Evolutionary conservation across 35 echinoderm and acorn worm genomes (phyloP).

Genomic region (Apostichopus parvimensis): DNA sequence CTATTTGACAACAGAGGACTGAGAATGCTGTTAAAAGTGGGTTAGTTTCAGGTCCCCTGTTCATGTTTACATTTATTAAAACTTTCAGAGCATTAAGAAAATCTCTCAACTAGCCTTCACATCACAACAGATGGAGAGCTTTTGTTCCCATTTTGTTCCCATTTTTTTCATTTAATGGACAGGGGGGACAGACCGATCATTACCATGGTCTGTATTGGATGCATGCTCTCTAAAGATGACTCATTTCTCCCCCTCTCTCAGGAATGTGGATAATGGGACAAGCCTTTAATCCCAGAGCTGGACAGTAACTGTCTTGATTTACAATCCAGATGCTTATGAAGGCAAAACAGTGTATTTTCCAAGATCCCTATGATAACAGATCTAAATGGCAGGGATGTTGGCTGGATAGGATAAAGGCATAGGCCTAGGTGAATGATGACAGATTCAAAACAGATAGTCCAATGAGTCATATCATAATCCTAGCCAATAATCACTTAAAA

Average conservation of each 20-base stretch:
- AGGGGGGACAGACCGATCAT: too few species aligned
- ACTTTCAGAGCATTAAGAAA: background rate
- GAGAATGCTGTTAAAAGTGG: too few species aligned
- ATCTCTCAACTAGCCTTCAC: background rate
- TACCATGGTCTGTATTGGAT: too few species aligned
- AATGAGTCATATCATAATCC: slow-evolving; percentile 8
- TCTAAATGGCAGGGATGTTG: background rate
- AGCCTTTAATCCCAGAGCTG: background rate
- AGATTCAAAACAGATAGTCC: slow-evolving; percentile 26
- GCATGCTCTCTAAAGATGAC: background rate
- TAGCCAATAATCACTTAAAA: background rate
- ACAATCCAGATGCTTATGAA: slow-evolving; percentile 8
- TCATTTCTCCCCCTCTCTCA: background rate
- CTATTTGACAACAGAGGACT: too few species aligned
- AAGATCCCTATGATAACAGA: slow-evolving; percentile 11
- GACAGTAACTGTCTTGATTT: slow-evolving; percentile 15
- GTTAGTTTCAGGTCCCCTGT: background rate
- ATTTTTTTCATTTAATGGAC: slow-evolving; percentile 11
- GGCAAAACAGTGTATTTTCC: slow-evolving; percentile 23
- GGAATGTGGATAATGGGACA: background rate
- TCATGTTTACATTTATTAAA: background rate
- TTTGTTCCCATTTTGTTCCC: slow-evolving; percentile 7
- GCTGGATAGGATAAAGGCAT: background rate
- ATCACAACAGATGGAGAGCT: background rate
- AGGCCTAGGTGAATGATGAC: background rate